A percentile compares a stretch with the other conserved stretches of the same genome.
Conservation (phyloP, 37 sponge, comb jelly and placozoan species). For the Diacarnus erythraeanus region DNA sequence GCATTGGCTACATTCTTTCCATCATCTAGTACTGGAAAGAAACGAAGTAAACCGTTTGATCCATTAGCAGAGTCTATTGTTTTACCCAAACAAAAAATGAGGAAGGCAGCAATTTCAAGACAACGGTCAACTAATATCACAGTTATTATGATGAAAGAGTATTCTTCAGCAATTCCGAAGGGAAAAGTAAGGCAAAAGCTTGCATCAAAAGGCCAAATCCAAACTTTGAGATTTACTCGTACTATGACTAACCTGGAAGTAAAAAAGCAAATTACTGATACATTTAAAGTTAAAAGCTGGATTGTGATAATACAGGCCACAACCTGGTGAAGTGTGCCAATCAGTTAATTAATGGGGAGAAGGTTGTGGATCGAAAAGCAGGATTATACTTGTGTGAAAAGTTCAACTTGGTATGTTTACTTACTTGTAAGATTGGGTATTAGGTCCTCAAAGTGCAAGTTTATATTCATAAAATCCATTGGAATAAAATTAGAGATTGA, state of each 20-base stretch:
- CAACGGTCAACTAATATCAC: not conserved
- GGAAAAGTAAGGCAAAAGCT: constrained; percentile 5
- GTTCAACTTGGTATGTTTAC: not conserved
- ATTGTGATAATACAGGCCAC: not conserved
- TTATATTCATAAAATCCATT: too few relatives aligned
- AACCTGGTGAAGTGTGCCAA: not conserved
- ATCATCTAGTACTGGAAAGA: not conserved
- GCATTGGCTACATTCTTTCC: constrained; percentile 5
- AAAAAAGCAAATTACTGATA: not conserved
- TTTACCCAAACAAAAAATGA: not conserved
- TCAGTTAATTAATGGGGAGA: not conserved
- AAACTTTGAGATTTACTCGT: not conserved
- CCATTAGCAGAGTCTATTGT: not conserved
- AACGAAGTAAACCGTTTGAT: not conserved
- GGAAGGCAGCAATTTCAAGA: not conserved
- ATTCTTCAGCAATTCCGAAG: not conserved
- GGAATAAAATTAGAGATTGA: too few relatives aligned
- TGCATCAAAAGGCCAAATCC: not conserved
- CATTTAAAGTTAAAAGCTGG: not conserved
- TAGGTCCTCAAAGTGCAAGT: too few relatives aligned
- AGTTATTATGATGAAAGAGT: not conserved
- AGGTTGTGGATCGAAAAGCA: not conserved
- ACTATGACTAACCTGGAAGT: not conserved
- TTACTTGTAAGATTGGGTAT: too few relatives aligned
- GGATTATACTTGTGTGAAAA: not conserved